phyloP scores from a whole-genome alignment of 2,113 vertebrate species.

The Athene cunicularia region DNA sequence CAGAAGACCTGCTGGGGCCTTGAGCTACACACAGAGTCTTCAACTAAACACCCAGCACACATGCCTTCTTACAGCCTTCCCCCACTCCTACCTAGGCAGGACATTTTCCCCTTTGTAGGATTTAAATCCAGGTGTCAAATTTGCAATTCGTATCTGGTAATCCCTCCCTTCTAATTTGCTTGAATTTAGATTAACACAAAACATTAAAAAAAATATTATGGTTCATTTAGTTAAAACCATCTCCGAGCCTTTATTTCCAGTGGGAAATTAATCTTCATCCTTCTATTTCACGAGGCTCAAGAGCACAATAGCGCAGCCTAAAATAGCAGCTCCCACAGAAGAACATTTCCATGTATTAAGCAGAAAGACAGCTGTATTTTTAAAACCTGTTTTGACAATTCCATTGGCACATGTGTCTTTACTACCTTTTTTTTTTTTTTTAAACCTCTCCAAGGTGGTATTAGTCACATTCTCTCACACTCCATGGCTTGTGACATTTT shows the following conservation, averaged over 20 bases:
- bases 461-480: not conserved
- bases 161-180: not conserved
- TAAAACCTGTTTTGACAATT: not conserved
- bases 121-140: not conserved
- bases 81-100: not conserved
- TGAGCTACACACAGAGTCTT: fast-evolving
- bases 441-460: not conserved
- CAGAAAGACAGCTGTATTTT: not conserved
- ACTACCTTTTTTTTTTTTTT: not conserved
- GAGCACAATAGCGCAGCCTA: not conserved
- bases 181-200: fast-evolving
- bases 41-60: not conserved
- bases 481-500: fast-evolving
- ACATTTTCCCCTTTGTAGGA: fast-evolving
- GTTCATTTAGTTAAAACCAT: not conserved
- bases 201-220: not conserved
- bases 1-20: fast-evolving
- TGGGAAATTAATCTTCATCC: constrained; percentile 15
- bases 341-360: not conserved
- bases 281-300: not conserved
- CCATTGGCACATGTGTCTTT: not conserved
- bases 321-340: not conserved
- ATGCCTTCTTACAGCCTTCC: not conserved
- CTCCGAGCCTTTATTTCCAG: not conserved
- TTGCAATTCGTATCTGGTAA: not conserved